phyloP scores from a whole-genome alignment of 1,140 invertebrate genomes.

The Diachasma alloeum region DNA sequence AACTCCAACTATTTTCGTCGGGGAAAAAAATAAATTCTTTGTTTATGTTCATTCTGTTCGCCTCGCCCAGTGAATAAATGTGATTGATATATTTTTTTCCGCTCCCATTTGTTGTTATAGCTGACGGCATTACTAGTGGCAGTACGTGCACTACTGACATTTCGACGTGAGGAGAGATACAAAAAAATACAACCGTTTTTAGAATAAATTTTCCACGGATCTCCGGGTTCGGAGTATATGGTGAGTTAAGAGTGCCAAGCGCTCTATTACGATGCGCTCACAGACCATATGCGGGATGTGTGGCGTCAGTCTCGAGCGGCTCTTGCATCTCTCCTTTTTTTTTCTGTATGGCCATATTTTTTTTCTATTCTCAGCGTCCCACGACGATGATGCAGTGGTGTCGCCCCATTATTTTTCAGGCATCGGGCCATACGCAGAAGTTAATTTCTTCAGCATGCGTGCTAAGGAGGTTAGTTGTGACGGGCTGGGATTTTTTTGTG shows the following conservation, averaged over 20 bases:
- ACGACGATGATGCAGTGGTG: constrained; percentile 24
- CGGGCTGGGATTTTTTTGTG: no score
- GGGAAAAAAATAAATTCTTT: no score
- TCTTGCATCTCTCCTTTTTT: not conserved
- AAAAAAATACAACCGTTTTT: not conserved
- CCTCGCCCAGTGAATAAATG: no score
- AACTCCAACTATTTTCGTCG: not conserved
- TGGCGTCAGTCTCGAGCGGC: constrained; percentile 19
- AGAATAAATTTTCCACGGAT: constrained; percentile 9
- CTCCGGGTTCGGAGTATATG: not conserved
- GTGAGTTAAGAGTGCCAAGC: constrained; percentile 12
- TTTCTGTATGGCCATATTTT: constrained; percentile 11
- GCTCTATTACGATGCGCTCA: constrained; percentile 11
- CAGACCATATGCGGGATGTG: constrained; percentile 23
- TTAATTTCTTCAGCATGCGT: constrained; percentile 53
- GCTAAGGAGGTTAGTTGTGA: constrained; percentile 23
- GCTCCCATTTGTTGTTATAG: no score
- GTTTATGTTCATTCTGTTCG: no score
- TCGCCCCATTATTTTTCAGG: constrained; percentile 25
- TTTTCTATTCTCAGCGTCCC: constrained; percentile 20
- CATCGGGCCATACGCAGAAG: constrained; percentile 35
- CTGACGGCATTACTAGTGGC: no score
- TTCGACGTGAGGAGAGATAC: not conserved
- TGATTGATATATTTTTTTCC: no score
- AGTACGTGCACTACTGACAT: no score